Base-by-base conservation (phyloP, 2,797 vertebrate genomes). In the Notolepis coatsorum region DNA sequence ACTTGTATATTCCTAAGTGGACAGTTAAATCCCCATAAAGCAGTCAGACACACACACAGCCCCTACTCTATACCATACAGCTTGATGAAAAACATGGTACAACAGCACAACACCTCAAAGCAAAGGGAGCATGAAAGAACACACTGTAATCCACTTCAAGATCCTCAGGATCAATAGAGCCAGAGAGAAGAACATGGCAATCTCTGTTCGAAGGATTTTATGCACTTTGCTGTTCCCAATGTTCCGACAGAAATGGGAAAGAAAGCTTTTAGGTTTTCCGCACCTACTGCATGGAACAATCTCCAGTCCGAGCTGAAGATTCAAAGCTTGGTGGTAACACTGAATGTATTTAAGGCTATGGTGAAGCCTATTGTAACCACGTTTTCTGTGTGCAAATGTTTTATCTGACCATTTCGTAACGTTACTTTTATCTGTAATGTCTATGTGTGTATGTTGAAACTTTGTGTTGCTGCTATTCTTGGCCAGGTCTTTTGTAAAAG, bases 101-200 rank as follows among this genome's bases (percentile, higher is more conserved):
- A 0, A 41, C 54, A 0, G 39, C 7, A 42, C n/a, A 51, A 39
- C 37, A 27, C 24, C 31, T 5, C 4, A 51, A 65, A 76, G 68
- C 58, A 69, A 53, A 54, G 27, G 20, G 62, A 10, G 13, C 46
- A 50, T 33, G 28, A 46, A 46, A 30, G 18, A 72, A 76, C 55
- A 20, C 66, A 48, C 58, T 46, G 43, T 62, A 56, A 71, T 58
- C 25, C 21, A 27, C 28, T 59, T 51, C 47, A 37, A 12, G 17
- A 30, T 59, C 8, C 56, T 71, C 25, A 5, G 8, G 37, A 30
- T 43, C 43, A 20, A 57, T 43, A 28, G 13, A 2, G 33, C 38
- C 1, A 13, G n/a, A 18, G 23, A 25, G 59, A 48, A 51, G 37
- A 24, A 28, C 18, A 18, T 4, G 2, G 18, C 21, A 38, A 48